Base-by-base conservation (phyloP, 2,888 invertebrate genomes). In the Hermodice carunculata region DNA sequence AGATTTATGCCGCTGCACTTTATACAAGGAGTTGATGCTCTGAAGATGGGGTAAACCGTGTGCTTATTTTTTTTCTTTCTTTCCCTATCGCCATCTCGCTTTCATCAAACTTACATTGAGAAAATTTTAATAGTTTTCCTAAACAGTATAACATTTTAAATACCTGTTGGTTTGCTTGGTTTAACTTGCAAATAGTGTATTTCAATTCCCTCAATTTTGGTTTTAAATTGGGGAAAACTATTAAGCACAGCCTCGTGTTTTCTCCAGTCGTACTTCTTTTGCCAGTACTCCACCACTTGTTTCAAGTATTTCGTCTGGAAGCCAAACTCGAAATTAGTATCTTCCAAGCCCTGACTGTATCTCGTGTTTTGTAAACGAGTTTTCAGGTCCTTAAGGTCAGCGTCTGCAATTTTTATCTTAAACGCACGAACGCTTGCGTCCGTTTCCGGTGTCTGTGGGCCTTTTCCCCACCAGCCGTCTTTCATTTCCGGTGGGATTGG, bases 181-280 rank as follows among this genome's bases (percentile, higher is more conserved):
- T 90, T 91, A 0, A 89, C 89, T 77, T 91, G 93, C 56, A 94
- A 87, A 81, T 90, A 95, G 84, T 95, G 94, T 61, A 95, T 89
- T 73, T 90, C 89, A 67, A 93, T 79, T 53, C 93, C 93, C 82
- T 93, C 92, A 74, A 95, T 91, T 62, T 91, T 90, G 0, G 94
- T 94, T 52, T 88, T 89, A 81, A 88, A 95, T 66, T 95, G 94
- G 0, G 91, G 89, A 75, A 91, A 92, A 67, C 89, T 87, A 80
- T 95, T 95, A n/a, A 96, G 85, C 62, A 89, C 88, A 2, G 86
- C 81, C 80, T 94, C 91, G 11, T 92, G 88, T 56, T 91, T 89
- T 31, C 85, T 83, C 92, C 92, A 93, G 76, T 93, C 89, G 82
- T 93, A 95, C 11, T 62, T 63, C 40, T 90, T 90, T 14, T 89